Conservation (phyloP, 2,888 invertebrate species). For the Drosophila algonquin region DNA sequence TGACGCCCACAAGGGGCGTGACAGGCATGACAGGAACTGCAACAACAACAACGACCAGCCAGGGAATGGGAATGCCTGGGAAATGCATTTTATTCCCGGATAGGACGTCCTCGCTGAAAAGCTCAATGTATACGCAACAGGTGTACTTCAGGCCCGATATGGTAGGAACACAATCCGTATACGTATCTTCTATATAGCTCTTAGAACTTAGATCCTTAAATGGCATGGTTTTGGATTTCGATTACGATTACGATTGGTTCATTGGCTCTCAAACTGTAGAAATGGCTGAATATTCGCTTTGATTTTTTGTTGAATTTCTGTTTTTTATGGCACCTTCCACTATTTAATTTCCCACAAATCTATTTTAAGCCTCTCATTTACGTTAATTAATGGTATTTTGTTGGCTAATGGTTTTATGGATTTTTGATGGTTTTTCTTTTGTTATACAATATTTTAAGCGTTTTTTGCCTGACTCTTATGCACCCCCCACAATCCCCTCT, state of each 20-base stretch:
- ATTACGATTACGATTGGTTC: conserved; percentile 23
- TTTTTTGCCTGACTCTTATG: conserved; percentile 24
- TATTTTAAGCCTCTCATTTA: conserved; percentile 30
- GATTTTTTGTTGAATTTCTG: not conserved
- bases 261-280: conserved; percentile 24
- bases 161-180: conserved; percentile 69
- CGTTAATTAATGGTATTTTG: conserved; percentile 13
- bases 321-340: conserved; percentile 13
- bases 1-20: conserved; percentile 27
- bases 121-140: conserved; percentile 77
- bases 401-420: conserved; percentile 35
- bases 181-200: conserved; percentile 36
- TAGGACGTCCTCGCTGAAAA: conserved; percentile 79
- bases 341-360: not conserved
- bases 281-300: conserved; percentile 24
- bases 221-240: conserved; percentile 67
- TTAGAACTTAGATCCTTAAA: conserved; percentile 26
- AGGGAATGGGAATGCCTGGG: conserved; percentile 59
- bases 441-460: conserved; percentile 30
- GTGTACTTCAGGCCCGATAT: conserved; percentile 81
- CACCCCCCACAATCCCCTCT: conserved; percentile 13
- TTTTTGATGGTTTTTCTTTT: conserved; percentile 17
- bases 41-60: conserved; percentile 5
- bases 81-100: conserved; percentile 79
- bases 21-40: conserved; percentile 15